These are phyloP conservation scores for Coluber constrictor DNA, from an alignment of 2,797 vertebrate species.

Conservation along the genomic window DNA sequence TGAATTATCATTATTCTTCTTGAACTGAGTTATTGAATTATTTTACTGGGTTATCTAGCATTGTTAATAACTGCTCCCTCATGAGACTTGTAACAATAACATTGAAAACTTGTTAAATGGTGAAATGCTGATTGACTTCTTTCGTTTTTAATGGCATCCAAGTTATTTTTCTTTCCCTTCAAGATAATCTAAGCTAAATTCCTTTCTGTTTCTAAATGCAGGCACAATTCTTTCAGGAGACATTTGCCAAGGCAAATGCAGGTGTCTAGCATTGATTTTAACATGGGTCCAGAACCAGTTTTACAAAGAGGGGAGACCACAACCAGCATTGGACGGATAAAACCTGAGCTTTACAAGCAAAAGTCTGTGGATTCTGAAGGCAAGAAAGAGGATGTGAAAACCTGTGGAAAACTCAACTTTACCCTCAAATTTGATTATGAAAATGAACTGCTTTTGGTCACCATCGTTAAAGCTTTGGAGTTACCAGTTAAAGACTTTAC, in stretches of 20 bases:
- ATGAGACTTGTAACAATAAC: slow-evolving; percentile 8
- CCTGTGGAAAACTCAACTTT: slow-evolving; percentile 93
- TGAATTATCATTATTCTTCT: background rate
- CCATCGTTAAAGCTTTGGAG: slow-evolving; percentile 91
- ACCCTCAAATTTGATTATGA: slow-evolving; percentile 90
- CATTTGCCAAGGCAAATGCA: slow-evolving; percentile 96
- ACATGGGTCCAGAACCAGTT: slow-evolving; percentile 78
- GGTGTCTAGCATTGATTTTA: slow-evolving; percentile 95
- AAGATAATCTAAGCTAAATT: slow-evolving; percentile 45
- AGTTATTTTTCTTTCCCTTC: slow-evolving; percentile 11
- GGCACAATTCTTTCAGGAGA: slow-evolving; percentile 96
- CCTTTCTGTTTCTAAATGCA: slow-evolving; percentile 62
- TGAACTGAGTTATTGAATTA: slow-evolving; percentile 11
- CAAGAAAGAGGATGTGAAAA: slow-evolving; percentile 82
- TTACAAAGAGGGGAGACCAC: slow-evolving; percentile 90
- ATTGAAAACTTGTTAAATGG: slow-evolving; percentile 22
- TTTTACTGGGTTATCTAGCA: background rate
- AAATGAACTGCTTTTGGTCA: slow-evolving; percentile 89
- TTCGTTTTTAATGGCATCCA: background rate
- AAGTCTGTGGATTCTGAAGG: slow-evolving; percentile 94
- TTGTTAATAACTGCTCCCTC: slow-evolving; percentile 23
- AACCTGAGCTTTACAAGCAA: slow-evolving; percentile 98
- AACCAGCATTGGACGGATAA: slow-evolving; percentile 94
- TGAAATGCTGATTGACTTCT: background rate
- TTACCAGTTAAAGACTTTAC: slow-evolving; percentile 96